Percentiles rank a stretch among this genome's conserved stretches.
phyloP scores from a whole-genome alignment of 2,888 invertebrate genomes.

The Trichopria drosophilae region DNA sequence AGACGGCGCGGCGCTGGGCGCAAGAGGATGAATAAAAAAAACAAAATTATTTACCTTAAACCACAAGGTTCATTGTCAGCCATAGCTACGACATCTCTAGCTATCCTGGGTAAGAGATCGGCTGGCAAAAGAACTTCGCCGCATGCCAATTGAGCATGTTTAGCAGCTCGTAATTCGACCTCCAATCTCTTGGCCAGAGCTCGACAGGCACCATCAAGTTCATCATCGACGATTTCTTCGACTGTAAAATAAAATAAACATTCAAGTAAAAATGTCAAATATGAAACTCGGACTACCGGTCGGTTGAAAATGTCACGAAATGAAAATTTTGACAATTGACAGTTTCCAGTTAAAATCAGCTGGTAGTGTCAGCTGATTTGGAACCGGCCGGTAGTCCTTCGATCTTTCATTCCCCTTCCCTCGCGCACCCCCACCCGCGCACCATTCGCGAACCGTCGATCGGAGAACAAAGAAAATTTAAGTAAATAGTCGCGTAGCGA shows the following conservation, averaged over 20 bases:
- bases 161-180: constrained; percentile 77
- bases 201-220: constrained; percentile 65
- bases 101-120: constrained; percentile 77
- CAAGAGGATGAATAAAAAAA: too few species aligned
- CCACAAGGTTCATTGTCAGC: constrained; percentile 91
- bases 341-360: too few species aligned
- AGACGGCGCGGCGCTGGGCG: not conserved
- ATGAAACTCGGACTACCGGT: constrained; percentile 2
- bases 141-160: constrained; percentile 77
- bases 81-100: constrained; percentile 77
- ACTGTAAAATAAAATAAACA: constrained; percentile 43
- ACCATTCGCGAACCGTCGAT: too few species aligned
- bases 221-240: constrained; percentile 57
- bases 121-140: constrained; percentile 85
- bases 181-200: constrained; percentile 77
- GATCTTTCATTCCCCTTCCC: too few species aligned
- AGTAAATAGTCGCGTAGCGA: too few species aligned
- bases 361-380: too few species aligned
- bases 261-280: constrained; percentile 27
- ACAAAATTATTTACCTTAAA: constrained; percentile 62
- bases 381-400: too few species aligned
- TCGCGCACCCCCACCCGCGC: too few species aligned
- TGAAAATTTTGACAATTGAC: constrained; percentile 1
- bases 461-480: too few species aligned
- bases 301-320: not conserved